A percentile compares a stretch with the other conserved stretches of the same genome.
Evolutionary conservation across 2,797 vertebrate genomes (phyloP).

Genomic region (Pangasius larnaudii): DNA sequence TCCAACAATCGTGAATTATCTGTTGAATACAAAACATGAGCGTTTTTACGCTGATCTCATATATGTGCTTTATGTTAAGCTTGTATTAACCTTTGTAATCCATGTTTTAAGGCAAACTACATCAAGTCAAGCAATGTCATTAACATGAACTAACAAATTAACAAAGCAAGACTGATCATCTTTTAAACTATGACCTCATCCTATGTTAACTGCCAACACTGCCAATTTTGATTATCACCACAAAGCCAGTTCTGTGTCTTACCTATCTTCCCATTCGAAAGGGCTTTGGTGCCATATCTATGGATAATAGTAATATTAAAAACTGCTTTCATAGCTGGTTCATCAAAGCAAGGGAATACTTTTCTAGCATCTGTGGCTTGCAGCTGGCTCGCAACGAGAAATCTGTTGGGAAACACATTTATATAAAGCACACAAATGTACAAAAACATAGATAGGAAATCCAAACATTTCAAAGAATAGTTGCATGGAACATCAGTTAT

Average conservation of each 20-base stretch:
- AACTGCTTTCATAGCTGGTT: slow-evolving; percentile 78
- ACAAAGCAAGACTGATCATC: neutral
- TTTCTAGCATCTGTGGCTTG: slow-evolving; percentile 71
- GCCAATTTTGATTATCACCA: neutral
- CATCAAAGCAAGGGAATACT: slow-evolving; percentile 82
- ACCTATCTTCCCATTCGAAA: slow-evolving; percentile 60
- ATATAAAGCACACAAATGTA: slow-evolving; percentile 21
- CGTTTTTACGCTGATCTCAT: neutral
- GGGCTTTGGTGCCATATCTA: slow-evolving; percentile 33
- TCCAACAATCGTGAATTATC: accelerated
- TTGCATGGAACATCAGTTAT: slow-evolving; percentile 6
- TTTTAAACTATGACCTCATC: neutral
- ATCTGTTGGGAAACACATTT: slow-evolving; percentile 63
- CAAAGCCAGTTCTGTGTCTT: slow-evolving; percentile 14
- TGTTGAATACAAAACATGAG: slow-evolving; percentile 30
- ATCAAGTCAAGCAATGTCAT: neutral
- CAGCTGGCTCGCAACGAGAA: slow-evolving; percentile 67
- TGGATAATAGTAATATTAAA: slow-evolving; percentile 74
- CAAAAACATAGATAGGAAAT: slow-evolving; percentile 15
- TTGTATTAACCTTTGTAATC: neutral
- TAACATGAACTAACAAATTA: neutral
- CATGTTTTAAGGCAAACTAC: neutral
- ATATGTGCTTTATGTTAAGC: neutral
- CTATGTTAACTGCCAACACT: neutral
- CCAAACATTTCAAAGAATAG: slow-evolving; percentile 14